phyloP scores from a whole-genome alignment of 2,888 invertebrate genomes.

The Andrena hattorfiana region DNA sequence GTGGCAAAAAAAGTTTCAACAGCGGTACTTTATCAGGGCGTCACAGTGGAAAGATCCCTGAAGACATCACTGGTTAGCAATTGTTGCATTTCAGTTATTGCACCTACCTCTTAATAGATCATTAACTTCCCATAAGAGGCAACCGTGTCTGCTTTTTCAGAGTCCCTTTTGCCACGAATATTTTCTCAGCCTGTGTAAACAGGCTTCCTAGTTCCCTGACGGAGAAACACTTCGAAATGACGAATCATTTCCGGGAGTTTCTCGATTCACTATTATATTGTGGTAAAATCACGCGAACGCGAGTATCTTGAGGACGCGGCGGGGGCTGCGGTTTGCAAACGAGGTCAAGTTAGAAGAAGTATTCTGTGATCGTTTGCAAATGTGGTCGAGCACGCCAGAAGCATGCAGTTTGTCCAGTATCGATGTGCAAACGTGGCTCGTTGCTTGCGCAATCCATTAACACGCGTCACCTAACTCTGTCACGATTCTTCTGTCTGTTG shows the following conservation, averaged over 20 bases:
- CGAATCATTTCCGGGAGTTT: slow-evolving; percentile 16
- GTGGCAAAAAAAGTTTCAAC: too few relatives aligned
- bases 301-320: not conserved
- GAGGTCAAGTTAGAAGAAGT: slow-evolving; percentile 47
- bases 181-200: not conserved
- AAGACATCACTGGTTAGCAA: too few relatives aligned
- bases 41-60: too few relatives aligned
- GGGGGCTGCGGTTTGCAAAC: slow-evolving; percentile 30
- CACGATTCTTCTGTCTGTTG: slow-evolving; percentile 39
- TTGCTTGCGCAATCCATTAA: slow-evolving; percentile 78
- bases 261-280: not conserved
- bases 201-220: not conserved
- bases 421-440: slow-evolving; percentile 50
- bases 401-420: slow-evolving; percentile 65
- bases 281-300: slow-evolving; percentile 2
- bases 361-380: slow-evolving; percentile 45
- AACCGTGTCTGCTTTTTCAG: not conserved
- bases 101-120: not conserved
- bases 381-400: slow-evolving; percentile 54
- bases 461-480: slow-evolving; percentile 77
- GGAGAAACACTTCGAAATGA: not conserved
- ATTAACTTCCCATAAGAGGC: not conserved
- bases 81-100: too few relatives aligned
- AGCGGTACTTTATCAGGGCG: too few relatives aligned
- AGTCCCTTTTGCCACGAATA: not conserved